Base-by-base conservation (phyloP, 2,113 vertebrate species). In the Prunella himalayana region DNA sequence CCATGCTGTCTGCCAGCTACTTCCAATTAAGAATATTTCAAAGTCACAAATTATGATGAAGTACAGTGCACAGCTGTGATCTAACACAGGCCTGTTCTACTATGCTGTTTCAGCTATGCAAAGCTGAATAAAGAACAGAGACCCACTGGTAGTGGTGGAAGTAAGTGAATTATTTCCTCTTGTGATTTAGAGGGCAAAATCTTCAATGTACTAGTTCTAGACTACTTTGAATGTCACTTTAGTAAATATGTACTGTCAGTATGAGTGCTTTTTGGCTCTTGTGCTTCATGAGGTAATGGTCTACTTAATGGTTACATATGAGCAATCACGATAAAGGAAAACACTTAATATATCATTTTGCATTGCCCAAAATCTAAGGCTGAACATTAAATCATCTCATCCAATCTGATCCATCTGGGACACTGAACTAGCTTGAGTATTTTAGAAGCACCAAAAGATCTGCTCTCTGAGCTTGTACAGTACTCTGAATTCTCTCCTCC, bases 191-290 rank as follows among this genome's bases (percentile, higher is more conserved):
- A 79, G 21, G 45, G 16, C 6, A 54, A 84, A 71, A 70, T 42
- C 66, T 81, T 94, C 73, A 69, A 78, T 39, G 5, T 41, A 49
- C 25, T 47, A 44, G n/a, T 9, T 1, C 65, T 94, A 77, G 57
- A 72, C 33, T 64, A 37, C 61, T 84, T 47, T 85, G 69, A 91
- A 53, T 66, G 57, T 56, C 72, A 69, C 57, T 94, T 90, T 57
- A 63, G 41, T 83, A 92, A 94, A 91, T 47, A 65, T 21, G 77
- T 37, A 65, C 35, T 82, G 65, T 88, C 44, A 95, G 78, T 82
- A 35, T 76, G 69, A 87, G 54, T 86, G 64, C 59, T 86, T 90
- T 94, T 96, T 95, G 90, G 83, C 90, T 92, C 11, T 44, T 18
- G 5, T 75, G 64, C 80, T 79, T 94, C 31, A 4, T 92, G 93